Conservation (phyloP, 1,140 invertebrate genomes). For the Hestina assimilis region DNA sequence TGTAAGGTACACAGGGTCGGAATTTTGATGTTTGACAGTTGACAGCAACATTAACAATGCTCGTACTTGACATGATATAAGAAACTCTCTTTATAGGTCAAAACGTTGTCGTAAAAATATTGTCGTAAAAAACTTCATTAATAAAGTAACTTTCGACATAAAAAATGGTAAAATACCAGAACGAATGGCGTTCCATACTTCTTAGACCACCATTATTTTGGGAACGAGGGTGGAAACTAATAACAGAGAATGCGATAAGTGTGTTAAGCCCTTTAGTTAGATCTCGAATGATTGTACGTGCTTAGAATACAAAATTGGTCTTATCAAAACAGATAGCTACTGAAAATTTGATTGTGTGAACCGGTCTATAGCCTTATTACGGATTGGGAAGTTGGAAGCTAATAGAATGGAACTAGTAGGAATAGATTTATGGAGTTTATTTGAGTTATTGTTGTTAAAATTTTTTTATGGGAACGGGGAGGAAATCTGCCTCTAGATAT, state of each 20-base stretch:
- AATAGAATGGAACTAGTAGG: not conserved
- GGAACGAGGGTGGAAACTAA: constrained; percentile 21
- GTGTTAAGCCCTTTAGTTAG: constrained; percentile 25
- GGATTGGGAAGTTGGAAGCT: constrained; percentile 1
- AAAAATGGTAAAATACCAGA: too few species aligned
- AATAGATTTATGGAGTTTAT: not conserved
- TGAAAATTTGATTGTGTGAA: constrained; percentile 24
- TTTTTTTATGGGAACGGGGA: too few species aligned
- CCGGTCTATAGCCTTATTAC: not conserved
- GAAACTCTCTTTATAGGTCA: too few species aligned
- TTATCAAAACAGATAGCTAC: constrained; percentile 24
- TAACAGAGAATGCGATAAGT: constrained; percentile 23
- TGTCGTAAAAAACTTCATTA: too few species aligned
- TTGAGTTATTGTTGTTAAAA: too few species aligned
- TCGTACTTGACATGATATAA: too few species aligned
- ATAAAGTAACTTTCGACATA: too few species aligned
- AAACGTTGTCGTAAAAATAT: too few species aligned
- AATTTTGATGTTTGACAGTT: too few species aligned
- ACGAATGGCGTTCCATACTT: not conserved
- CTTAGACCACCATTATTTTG: constrained; percentile 7
- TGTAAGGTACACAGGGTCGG: too few species aligned
- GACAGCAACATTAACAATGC: too few species aligned
- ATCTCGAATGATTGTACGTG: constrained; percentile 25
- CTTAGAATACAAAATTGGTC: constrained; percentile 16
- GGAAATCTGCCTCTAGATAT: too few species aligned